Evolutionary conservation across 2,113 vertebrate genomes (phyloP), one percentile per base, ranked within the genome.

Genomic region (Vidua macroura): DNA sequence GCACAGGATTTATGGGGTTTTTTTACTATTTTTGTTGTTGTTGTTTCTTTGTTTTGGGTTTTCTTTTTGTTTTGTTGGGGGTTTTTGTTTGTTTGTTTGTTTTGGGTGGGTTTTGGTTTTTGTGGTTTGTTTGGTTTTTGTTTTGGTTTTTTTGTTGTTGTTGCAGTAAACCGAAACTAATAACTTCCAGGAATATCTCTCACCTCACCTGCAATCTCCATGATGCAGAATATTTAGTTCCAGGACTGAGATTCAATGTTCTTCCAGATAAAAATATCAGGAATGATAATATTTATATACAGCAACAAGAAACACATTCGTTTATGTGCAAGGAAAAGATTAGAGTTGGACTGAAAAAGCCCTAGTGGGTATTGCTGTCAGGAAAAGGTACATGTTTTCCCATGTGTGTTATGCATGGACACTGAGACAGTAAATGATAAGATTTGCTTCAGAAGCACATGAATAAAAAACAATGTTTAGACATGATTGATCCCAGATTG

Each of bases 221-320:
- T 66, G 75, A 86, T 30, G 27, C 30, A 91, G 59, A 83, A 66
- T 85, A 68, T 49, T 82, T 78, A 56, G 28, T 37, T 82, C 67
- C 41, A 82, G 10, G 4, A 73, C 59, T 66, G 73, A 68, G 18
- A 6, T 33, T 39, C 59, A 77, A 64, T 3, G 10, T 48, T 66
- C 87, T 93, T 92, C 51, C 33, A 94, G 64, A 80, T 21, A 59
- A 77, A 93, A 87, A 72, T 43, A 92, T 44, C 28, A 96, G 70
- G 31, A 87, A 55, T 73, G 1, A 66, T 72, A 80, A 83, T 46
- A 92, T 92, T 84, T 94, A 78, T 23, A 59, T 11, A 62, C 5
- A 79, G 67, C 27, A 87, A 81, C 46, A 82, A 79, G 74, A 91
- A 90, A 81, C 49, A 62, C 16, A 31, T 9, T 81, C 1, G 2